These are phyloP conservation scores for Drepana falcataria DNA, from an alignment of 2,888 invertebrate species.

Conservation along the genomic window DNA sequence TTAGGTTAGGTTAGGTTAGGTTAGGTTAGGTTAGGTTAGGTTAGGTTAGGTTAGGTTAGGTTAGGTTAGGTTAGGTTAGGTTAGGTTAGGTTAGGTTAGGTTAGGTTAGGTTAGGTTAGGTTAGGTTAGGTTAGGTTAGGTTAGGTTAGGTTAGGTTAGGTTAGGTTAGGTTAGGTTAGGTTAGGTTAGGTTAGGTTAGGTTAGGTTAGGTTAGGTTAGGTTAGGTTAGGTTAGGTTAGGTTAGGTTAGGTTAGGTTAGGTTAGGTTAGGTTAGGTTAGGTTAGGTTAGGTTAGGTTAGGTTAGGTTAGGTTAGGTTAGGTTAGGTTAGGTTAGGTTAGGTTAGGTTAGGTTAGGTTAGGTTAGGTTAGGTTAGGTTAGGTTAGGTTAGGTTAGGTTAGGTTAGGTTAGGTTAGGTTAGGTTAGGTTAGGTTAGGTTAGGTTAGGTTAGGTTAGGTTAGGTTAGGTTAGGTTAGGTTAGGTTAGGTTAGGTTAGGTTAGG, in stretches of 20 bases:
- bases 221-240: conserved; percentile 6
- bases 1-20: conserved; percentile 5
- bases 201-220: conserved; percentile 6
- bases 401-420: conserved; percentile 6
- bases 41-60: conserved; percentile 6
- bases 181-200: conserved; percentile 6
- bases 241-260: conserved; percentile 7
- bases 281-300: conserved; percentile 6
- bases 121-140: conserved; percentile 6
- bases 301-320: conserved; percentile 6
- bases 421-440: conserved; percentile 6
- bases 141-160: conserved; percentile 6
- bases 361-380: conserved; percentile 6
- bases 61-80: conserved; percentile 6
- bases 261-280: conserved; percentile 7
- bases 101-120: conserved; percentile 5
- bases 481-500: conserved; percentile 6
- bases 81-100: conserved; percentile 6
- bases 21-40: conserved; percentile 4
- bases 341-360: conserved; percentile 6
- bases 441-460: conserved; percentile 6
- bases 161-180: conserved; percentile 6
- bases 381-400: conserved; percentile 6
- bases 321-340: conserved; percentile 6
- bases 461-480: conserved; percentile 6